These are phyloP conservation scores for Sparidentex hasta DNA, from an alignment of 2,797 vertebrate genomes.

Conservation along the genomic window DNA sequence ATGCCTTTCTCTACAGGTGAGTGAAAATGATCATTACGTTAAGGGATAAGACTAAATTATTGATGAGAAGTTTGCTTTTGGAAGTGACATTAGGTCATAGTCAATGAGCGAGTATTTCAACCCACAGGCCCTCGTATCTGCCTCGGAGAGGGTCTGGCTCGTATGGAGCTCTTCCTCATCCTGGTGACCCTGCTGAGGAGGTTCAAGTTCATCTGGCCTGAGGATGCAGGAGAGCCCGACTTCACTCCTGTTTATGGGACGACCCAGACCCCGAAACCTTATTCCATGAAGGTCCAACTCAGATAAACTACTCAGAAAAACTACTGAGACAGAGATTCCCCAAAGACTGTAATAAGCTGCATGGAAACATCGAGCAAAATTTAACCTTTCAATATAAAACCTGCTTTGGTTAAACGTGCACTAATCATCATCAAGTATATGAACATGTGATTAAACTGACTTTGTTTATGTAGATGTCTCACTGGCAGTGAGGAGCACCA, in stretches of 20 bases:
- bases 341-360: neutral
- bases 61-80: neutral
- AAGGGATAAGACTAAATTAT: neutral
- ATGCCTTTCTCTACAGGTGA: constrained; percentile 78
- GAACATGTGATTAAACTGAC: neutral
- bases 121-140: constrained; percentile 77
- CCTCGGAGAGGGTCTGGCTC: constrained; percentile 81
- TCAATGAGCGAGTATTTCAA: neutral
- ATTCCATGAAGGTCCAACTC: constrained; percentile 65
- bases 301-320: constrained; percentile 29
- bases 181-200: constrained; percentile 75
- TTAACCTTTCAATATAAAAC: neutral
- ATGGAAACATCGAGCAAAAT: neutral
- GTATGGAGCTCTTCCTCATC: constrained; percentile 83
- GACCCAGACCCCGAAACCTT: constrained; percentile 74
- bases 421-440: neutral
- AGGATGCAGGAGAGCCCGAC: constrained; percentile 79
- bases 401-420: neutral
- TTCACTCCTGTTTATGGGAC: constrained; percentile 69
- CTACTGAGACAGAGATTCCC: neutral
- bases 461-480: neutral
- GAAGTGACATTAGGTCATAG: neutral
- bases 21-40: neutral
- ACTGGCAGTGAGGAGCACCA: too few relatives aligned
- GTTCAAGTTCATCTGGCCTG: constrained; percentile 78